Percentiles rank a stretch among this genome's conserved stretches.
Evolutionary conservation across 2,888 invertebrate species (phyloP).

Genomic region (Dioctria rufipes): DNA sequence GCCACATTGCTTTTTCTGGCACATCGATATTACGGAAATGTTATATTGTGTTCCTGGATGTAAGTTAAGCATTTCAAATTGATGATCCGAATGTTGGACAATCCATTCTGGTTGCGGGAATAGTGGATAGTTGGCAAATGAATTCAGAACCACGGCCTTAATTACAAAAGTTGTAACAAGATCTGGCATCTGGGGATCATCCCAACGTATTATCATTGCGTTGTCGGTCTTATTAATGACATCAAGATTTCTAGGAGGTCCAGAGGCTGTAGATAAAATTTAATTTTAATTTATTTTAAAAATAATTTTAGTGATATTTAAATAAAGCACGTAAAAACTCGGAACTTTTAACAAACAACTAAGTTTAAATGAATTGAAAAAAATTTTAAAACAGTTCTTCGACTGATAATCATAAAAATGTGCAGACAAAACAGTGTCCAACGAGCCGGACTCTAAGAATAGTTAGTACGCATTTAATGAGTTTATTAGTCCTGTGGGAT

Average conservation of each 20-base stretch:
- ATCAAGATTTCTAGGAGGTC: slow-evolving; percentile 78
- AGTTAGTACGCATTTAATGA: no score
- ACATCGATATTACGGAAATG: slow-evolving; percentile 80
- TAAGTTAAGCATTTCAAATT: slow-evolving; percentile 76
- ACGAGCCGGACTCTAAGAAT: no score
- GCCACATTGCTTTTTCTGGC: slow-evolving; percentile 75
- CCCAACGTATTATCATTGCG: slow-evolving; percentile 76
- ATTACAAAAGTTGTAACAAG: slow-evolving; percentile 75
- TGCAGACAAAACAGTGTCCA: no score
- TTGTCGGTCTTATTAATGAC: slow-evolving; percentile 77
- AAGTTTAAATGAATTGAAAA: no score
- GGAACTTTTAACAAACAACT: no score
- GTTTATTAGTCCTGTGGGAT: no score
- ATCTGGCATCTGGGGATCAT: slow-evolving; percentile 73
- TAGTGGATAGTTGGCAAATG: slow-evolving; percentile 74
- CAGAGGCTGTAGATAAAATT: slow-evolving; percentile 72
- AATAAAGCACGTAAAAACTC: no score
- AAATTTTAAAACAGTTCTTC: no score
- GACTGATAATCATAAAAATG: no score
- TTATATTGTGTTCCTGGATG: slow-evolving; percentile 85
- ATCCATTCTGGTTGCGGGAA: slow-evolving; percentile 74
- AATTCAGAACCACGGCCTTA: slow-evolving; percentile 73
- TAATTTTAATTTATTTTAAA: neutral
- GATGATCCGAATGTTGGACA: slow-evolving; percentile 75
- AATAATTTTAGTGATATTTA: no score